Conservation (phyloP, 2,888 invertebrate species). For the Cerastis leucographa region DNA sequence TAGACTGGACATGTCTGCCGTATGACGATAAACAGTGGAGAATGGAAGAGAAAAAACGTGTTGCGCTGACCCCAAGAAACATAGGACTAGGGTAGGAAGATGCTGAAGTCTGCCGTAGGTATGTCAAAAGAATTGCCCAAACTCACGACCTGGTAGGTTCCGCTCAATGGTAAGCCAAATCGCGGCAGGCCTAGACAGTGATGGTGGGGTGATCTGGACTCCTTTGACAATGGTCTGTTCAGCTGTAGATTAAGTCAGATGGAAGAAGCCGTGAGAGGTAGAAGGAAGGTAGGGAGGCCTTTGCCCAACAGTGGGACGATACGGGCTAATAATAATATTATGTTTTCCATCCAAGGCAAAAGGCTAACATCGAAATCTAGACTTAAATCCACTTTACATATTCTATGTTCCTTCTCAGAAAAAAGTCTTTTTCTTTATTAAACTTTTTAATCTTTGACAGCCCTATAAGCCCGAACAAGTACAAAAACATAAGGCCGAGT, state of each 20-base stretch:
- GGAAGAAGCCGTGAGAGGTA: background rate
- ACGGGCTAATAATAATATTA: background rate
- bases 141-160: background rate
- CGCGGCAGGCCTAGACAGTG: background rate
- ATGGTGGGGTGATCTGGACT: background rate
- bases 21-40: background rate
- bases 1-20: background rate
- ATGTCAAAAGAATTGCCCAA: background rate
- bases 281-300: background rate
- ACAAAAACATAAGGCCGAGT: conserved; percentile 63
- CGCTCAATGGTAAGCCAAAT: background rate
- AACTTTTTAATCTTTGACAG: conserved; percentile 26
- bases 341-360: background rate
- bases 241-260: background rate
- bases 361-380: background rate
- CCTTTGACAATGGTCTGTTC: background rate
- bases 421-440: too few relatives aligned
- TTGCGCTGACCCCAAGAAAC: background rate
- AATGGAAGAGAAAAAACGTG: background rate
- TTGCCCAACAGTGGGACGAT: background rate
- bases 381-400: too few relatives aligned
- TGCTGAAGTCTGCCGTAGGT: background rate
- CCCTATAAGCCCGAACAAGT: conserved; percentile 55
- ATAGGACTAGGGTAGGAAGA: background rate
- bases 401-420: background rate